Evolutionary conservation across 2,888 invertebrate genomes (phyloP).

Genomic region (Stramonita haemastoma): DNA sequence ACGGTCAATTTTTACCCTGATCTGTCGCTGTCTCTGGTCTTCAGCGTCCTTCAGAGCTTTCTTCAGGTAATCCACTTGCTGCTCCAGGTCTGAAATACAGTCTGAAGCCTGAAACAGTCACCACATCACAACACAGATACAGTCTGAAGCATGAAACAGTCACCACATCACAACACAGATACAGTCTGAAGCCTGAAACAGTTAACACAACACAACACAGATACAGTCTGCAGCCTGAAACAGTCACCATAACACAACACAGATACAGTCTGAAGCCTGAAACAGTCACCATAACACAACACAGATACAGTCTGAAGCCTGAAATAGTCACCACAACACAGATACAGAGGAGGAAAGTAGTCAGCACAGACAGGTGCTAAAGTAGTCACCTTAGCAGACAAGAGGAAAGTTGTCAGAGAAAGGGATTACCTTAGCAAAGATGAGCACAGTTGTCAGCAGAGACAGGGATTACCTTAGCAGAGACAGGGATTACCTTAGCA

Average conservation of each 20-base stretch:
- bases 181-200: too few relatives aligned
- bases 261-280: too few relatives aligned
- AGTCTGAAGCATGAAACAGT: background rate
- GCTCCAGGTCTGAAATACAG: conserved; percentile 70
- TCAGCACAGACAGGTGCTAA: too few relatives aligned
- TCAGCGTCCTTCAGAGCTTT: conserved; percentile 69
- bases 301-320: background rate
- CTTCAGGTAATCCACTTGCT: conserved; percentile 70
- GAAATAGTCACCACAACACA: background rate
- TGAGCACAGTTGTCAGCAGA: background rate
- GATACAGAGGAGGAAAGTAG: too few relatives aligned
- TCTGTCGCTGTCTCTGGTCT: conserved; percentile 69
- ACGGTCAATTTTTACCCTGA: conserved; percentile 57
- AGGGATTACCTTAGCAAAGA: background rate
- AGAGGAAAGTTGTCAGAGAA: background rate
- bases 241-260: too few relatives aligned
- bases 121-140: background rate
- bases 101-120: conserved; percentile 67
- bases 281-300: background rate
- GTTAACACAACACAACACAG: too few relatives aligned
- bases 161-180: too few relatives aligned
- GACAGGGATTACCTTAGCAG: too few relatives aligned
- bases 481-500: too few relatives aligned
- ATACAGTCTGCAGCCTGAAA: too few relatives aligned
- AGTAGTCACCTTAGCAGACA: too few relatives aligned